phyloP scores from a whole-genome alignment of 2,888 invertebrate species.

The Cerceris rybyensis region DNA sequence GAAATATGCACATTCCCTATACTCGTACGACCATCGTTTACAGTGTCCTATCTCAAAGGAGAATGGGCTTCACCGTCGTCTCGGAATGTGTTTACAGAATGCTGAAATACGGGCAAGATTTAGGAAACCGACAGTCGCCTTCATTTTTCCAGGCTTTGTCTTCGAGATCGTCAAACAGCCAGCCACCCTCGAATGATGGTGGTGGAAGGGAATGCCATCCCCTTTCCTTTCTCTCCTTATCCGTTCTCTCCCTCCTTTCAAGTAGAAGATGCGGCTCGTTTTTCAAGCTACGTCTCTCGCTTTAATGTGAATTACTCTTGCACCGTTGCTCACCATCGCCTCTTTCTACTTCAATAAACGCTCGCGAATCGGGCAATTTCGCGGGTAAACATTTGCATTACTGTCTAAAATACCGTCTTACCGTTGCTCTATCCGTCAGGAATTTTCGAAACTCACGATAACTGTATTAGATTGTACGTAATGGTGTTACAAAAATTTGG shows the following conservation, averaged over 20 bases:
- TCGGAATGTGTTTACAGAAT: slow-evolving; percentile 57
- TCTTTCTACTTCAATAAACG: slow-evolving; percentile 35
- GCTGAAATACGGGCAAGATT: slow-evolving; percentile 57
- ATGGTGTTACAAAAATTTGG: too few relatives aligned
- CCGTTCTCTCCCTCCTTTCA: neutral
- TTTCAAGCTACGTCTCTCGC: slow-evolving; percentile 38
- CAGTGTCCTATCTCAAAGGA: neutral
- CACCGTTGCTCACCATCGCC: slow-evolving; percentile 3
- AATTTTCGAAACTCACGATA: too few relatives aligned
- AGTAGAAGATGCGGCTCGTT: slow-evolving; percentile 19
- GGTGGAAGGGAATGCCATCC: neutral
- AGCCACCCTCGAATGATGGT: neutral
- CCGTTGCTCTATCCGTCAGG: too few relatives aligned
- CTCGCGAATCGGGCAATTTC: slow-evolving; percentile 48
- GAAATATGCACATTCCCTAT: neutral
- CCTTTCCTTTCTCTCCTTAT: neutral
- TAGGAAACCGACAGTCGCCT: slow-evolving; percentile 51
- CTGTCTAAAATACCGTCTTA: neutral
- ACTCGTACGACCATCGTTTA: slow-evolving; percentile 49
- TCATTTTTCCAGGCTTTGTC: slow-evolving; percentile 68
- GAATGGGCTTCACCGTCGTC: slow-evolving; percentile 46
- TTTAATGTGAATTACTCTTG: slow-evolving; percentile 39
- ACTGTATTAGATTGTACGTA: too few relatives aligned
- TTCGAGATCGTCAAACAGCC: slow-evolving; percentile 35
- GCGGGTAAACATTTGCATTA: slow-evolving; percentile 40